phyloP scores from a whole-genome alignment of 1,140 invertebrate species.

The Ceratosolen fusciceps region DNA sequence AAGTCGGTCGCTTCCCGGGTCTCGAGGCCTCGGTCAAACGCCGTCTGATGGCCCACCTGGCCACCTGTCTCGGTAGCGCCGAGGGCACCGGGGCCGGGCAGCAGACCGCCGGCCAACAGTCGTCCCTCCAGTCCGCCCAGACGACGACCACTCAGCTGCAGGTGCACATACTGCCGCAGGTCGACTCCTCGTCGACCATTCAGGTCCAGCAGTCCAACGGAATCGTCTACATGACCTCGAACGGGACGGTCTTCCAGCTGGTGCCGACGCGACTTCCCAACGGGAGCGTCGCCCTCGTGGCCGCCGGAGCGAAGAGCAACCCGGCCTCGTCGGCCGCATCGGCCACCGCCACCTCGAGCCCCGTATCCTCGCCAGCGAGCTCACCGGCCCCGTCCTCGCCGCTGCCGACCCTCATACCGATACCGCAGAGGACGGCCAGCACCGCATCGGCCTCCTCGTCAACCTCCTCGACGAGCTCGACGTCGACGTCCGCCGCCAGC shows the following conservation, averaged over 20 bases:
- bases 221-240: conserved; percentile 70
- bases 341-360: conserved; percentile 71
- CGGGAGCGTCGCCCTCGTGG: conserved; percentile 76
- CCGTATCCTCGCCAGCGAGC: conserved; percentile 65
- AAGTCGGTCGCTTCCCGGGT: conserved; percentile 84
- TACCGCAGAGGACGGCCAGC: conserved; percentile 79
- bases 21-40: conserved; percentile 80
- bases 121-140: conserved; percentile 61
- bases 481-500: conserved; percentile 66
- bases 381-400: conserved; percentile 72
- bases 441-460: conserved; percentile 78
- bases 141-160: conserved; percentile 65
- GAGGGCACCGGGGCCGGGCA: conserved; percentile 64
- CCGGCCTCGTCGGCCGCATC: conserved; percentile 72
- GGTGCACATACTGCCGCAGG: conserved; percentile 68
- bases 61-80: conserved; percentile 75
- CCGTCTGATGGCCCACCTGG: conserved; percentile 81
- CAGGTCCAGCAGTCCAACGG: conserved; percentile 70
- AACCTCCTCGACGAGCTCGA: conserved; percentile 68
- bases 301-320: conserved; percentile 65
- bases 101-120: conserved; percentile 62
- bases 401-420: conserved; percentile 78
- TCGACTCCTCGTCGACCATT: conserved; percentile 62
- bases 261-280: conserved; percentile 76
- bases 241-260: conserved; percentile 72